Conservation (phyloP, 2,797 vertebrate species). For the Cottoperca gobio region DNA sequence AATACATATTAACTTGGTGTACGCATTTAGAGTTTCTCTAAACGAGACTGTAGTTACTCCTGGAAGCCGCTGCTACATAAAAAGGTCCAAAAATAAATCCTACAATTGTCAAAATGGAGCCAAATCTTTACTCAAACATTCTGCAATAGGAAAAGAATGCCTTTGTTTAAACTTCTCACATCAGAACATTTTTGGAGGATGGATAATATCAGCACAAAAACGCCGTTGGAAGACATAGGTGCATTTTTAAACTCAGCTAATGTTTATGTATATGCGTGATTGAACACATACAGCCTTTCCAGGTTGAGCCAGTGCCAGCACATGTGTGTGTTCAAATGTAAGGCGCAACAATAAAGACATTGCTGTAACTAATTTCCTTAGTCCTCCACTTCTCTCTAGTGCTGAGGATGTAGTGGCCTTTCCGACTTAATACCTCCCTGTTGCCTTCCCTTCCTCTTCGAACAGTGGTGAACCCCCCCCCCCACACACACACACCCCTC, state of each 20-base stretch:
- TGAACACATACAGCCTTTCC: neutral
- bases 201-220: conserved; percentile 29
- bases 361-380: conserved; percentile 78
- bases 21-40: too few species aligned
- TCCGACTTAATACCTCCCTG: conserved; percentile 60
- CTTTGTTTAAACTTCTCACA: conserved; percentile 33
- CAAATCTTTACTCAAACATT: conserved; percentile 29
- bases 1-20: conserved; percentile 33
- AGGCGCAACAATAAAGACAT: conserved; percentile 68
- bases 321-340: conserved; percentile 50
- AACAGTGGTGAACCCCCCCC: conserved; percentile 50
- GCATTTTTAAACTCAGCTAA: conserved; percentile 23
- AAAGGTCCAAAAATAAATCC: conserved; percentile 28
- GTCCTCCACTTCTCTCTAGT: conserved; percentile 78
- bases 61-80: neutral
- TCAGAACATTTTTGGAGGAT: conserved; percentile 20
- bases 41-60: conserved; percentile 11
- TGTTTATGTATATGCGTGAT: conserved; percentile 4
- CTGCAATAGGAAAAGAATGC: conserved; percentile 19
- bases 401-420: conserved; percentile 66
- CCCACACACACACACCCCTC: too few species aligned
- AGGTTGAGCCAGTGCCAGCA: conserved; percentile 30
- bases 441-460: conserved; percentile 58
- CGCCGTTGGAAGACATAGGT: conserved; percentile 14
- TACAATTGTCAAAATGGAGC: conserved; percentile 23